Base-by-base conservation (phyloP, 2,888 invertebrate genomes). In the Phasia obesa region DNA sequence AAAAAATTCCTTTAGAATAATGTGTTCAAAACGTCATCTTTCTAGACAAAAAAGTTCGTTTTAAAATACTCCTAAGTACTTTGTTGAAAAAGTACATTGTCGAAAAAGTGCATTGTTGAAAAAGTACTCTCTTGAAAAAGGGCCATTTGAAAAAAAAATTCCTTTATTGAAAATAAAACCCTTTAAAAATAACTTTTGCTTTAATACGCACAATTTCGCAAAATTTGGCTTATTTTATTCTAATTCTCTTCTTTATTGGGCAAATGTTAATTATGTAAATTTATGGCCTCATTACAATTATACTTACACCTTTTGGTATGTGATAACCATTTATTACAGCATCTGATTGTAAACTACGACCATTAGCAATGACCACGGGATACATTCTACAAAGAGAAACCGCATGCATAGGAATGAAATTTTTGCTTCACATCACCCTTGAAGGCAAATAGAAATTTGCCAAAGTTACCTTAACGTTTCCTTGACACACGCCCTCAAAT, bases 281-380 rank as follows among this genome's bases (percentile, higher is more conserved):
- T 35, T 25, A 53, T 38, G 17, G 9, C 21, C 19, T 13, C 21
- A 60, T 65, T 47, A 35, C n/a, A 13, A n/a, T 6, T 9, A 11
- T 42, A 90, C 93, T 93, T 93, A 96, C 96, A 91, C 96, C 96
- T 92, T 96, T 95, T 15, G 97, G 96, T 84, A 97, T 94, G 88
- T 94, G 92, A 88, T 95, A 97, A 82, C 96, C 96, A 78, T 94
- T 94, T 87, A 97, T 94, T 13, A 95, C 92, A 2, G 96, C 92
- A 90, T 96, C 95, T 9, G 94, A 93, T 90, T 95, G 95, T 67
- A 96, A 93, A 88, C 94, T 95, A 86, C 97, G 93, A 5, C 95
- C 95, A 87, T 96, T 95, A 47, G 96, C 96, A 87, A 96, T 93
- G 84, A 96, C 95, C 17, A 96, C 96, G 9, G 96, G 97, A 90